Percentiles rank a stretch among this genome's conserved stretches.
Conservation (phyloP, 2,113 vertebrate species). For the Odocoileus virginianus region DNA sequence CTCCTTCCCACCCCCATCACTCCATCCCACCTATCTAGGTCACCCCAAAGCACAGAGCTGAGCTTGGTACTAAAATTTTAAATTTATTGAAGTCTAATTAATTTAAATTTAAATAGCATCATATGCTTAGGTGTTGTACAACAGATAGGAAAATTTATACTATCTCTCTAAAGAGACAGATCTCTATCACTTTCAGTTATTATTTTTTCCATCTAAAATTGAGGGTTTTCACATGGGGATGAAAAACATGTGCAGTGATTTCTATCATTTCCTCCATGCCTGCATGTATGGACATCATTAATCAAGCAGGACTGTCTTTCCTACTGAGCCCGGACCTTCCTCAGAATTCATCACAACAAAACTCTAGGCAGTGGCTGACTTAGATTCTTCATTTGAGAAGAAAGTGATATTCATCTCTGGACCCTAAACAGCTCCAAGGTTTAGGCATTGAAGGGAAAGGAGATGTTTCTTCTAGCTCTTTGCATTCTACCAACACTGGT, state of each 20-base stretch:
- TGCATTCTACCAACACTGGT: background rate
- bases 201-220: background rate
- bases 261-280: background rate
- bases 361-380: background rate
- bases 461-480: background rate
- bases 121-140: background rate
- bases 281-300: background rate
- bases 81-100: background rate
- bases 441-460: background rate
- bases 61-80: background rate
- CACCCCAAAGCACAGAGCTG: background rate
- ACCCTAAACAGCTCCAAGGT: background rate
- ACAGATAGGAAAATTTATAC: background rate
- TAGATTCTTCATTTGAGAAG: background rate
- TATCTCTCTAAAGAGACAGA: background rate
- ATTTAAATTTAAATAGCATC: background rate
- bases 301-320: background rate
- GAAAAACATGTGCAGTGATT: background rate
- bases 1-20: background rate
- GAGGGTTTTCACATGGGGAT: background rate
- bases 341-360: background rate
- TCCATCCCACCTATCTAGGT: background rate
- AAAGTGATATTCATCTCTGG: background rate
- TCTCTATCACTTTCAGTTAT: background rate
- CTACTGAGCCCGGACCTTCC: background rate